These are phyloP conservation scores for Panulirus ornatus DNA, from an alignment of 1,140 invertebrate species.

Conservation along the genomic window DNA sequence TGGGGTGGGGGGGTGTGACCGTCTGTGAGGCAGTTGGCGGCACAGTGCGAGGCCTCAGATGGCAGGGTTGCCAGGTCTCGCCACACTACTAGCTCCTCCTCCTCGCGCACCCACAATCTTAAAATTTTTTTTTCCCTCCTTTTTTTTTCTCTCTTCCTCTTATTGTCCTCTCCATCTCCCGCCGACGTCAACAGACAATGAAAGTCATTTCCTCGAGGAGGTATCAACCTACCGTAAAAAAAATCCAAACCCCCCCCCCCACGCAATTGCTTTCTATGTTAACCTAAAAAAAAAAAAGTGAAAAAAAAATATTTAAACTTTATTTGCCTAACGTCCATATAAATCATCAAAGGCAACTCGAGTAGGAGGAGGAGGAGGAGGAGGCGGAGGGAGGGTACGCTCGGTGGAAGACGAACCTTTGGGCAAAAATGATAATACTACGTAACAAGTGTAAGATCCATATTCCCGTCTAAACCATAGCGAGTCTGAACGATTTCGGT, in stretches of 20 bases:
- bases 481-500: no score
- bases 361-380: no score
- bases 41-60: no score
- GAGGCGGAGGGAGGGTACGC: not conserved
- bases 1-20: not conserved
- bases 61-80: no score
- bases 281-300: not conserved
- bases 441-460: conserved; percentile 37
- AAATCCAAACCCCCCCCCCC: not conserved
- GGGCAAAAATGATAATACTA: not conserved
- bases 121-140: not conserved
- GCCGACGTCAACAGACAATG: not conserved
- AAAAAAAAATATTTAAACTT: no score
- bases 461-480: conserved; percentile 34
- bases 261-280: not conserved
- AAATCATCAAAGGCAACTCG: no score
- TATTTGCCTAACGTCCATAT: no score
- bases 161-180: not conserved
- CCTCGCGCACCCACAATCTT: no score
- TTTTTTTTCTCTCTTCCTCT: not conserved
- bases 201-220: no score
- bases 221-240: no score
- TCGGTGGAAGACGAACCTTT: not conserved
- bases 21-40: not conserved
- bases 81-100: no score